Evolutionary conservation across 2,888 invertebrate genomes (phyloP).

Genomic region (Leptopilina syphax): DNA sequence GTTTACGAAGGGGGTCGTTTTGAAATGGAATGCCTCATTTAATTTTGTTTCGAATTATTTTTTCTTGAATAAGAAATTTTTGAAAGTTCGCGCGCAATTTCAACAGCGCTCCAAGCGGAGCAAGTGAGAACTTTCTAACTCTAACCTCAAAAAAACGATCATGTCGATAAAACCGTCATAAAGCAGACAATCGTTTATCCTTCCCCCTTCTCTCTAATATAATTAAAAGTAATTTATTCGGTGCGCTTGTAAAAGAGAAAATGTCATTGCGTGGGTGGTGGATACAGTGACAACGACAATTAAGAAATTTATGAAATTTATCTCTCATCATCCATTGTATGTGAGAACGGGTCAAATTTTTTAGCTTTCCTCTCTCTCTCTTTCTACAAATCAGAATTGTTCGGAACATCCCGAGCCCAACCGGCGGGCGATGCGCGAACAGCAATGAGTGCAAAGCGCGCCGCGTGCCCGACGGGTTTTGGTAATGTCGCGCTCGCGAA

Average conservation of each 20-base stretch:
- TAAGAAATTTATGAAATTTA: background rate
- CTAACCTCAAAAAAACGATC: background rate
- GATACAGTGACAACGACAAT: background rate
- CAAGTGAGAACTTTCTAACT: background rate
- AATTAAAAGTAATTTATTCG: slow-evolving; percentile 2
- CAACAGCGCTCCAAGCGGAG: background rate
- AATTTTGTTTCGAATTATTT: no score
- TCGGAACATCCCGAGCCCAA: background rate
- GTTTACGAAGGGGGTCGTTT: no score
- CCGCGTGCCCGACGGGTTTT: slow-evolving; percentile 12
- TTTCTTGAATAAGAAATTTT: background rate
- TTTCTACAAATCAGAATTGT: background rate
- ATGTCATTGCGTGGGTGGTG: background rate
- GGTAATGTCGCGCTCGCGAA: background rate
- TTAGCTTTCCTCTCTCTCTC: background rate
- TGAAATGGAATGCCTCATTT: no score
- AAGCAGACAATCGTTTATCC: background rate
- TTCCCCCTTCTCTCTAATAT: background rate
- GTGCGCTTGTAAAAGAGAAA: background rate
- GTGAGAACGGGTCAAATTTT: background rate
- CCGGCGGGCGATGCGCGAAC: slow-evolving; percentile 21
- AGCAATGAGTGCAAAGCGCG: slow-evolving; percentile 5
- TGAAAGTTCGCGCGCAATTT: background rate
- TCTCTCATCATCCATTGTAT: background rate
- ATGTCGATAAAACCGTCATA: background rate